Base-by-base conservation (phyloP, 2,797 vertebrate species). In the Anisognathus igniventris region DNA sequence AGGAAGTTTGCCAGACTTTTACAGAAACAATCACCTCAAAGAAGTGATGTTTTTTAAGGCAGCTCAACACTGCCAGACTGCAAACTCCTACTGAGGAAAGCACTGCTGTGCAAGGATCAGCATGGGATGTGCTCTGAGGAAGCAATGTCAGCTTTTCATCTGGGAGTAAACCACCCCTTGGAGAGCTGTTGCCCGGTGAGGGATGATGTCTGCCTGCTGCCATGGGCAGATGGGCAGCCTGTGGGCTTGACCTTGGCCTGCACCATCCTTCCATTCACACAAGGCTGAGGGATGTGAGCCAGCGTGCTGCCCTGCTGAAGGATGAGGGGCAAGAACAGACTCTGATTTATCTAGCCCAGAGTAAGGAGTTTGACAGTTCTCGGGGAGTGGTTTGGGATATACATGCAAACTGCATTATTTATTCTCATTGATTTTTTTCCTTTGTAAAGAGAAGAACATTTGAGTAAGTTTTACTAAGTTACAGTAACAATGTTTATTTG, bases 131-230 rank as follows among this genome's bases (percentile, higher is more conserved):
- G 71, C 66, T 47, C 14, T 7, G 35, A 37, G 48, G 28, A 68
- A 67, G 25, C 2, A 53, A 6, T 0, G 0, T 10, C 16, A 9
- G 37, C 12, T 48, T 78, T 77, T 77, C 48, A 4, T 6, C 40
- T 6, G 27, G 23, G 30, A 68, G 18, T 50, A 76, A 62, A 71
- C 7, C 1, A 0, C 12, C 48, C 76, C 56, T 42, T 18, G 12
- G 27, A 45, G 50, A 44, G 21, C 3, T 24, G 31, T 8, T n/a
- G 33, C 53, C 42, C 14, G 67, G 57, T 2, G 22, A 53, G 45
- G 45, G 42, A 21, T 44, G 2, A 57, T 2, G 1, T 20, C 48
- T 27, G 4, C 50, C 25, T 11, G 7, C 37, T 79, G 7, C 65
- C 2, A 1, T 5, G 6, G 58, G 21, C 58, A 21, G 44, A 25